phyloP scores from a whole-genome alignment of 2,888 invertebrate species.

The Ormia ochracea region DNA sequence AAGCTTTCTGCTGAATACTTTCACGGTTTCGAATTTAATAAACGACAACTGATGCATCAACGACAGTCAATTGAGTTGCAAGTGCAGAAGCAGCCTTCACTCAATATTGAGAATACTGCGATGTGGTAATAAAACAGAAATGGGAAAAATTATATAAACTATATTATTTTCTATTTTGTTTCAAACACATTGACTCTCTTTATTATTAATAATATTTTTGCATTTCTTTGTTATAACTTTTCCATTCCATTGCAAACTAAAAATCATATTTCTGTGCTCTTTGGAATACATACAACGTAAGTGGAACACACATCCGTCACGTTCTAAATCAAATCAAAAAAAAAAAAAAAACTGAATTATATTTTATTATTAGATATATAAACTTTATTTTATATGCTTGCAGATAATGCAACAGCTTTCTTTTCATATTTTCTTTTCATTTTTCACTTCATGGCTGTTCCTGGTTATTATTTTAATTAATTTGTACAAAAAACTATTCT shows the following conservation, averaged over 20 bases:
- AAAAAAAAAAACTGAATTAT: conserved; percentile 8
- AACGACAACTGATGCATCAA: conserved; percentile 15
- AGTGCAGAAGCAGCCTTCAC: conserved; percentile 11
- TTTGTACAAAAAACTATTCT: too few species aligned
- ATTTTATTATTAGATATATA: conserved; percentile 4
- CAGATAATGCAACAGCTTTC: conserved; percentile 23
- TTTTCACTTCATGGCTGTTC: conserved; percentile 25
- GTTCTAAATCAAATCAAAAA: conserved; percentile 41
- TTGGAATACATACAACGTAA: conserved; percentile 49
- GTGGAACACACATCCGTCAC: conserved; percentile 61
- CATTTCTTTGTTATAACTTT: conserved; percentile 45
- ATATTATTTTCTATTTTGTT: conserved; percentile 21
- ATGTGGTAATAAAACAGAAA: not conserved
- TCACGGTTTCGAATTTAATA: conserved; percentile 15
- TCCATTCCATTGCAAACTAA: conserved; percentile 65
- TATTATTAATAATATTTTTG: conserved; percentile 34
- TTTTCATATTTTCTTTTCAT: not conserved
- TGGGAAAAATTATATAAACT: conserved; percentile 15
- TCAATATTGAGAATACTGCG: not conserved
- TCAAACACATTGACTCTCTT: conserved; percentile 1
- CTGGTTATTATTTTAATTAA: not conserved
- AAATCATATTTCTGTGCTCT: not conserved
- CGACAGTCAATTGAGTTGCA: conserved; percentile 2
- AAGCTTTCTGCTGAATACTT: not conserved
- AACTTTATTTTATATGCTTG: conserved; percentile 7